Base-by-base conservation (phyloP, 2,797 vertebrate genomes). In the Mionectes olivaceus region DNA sequence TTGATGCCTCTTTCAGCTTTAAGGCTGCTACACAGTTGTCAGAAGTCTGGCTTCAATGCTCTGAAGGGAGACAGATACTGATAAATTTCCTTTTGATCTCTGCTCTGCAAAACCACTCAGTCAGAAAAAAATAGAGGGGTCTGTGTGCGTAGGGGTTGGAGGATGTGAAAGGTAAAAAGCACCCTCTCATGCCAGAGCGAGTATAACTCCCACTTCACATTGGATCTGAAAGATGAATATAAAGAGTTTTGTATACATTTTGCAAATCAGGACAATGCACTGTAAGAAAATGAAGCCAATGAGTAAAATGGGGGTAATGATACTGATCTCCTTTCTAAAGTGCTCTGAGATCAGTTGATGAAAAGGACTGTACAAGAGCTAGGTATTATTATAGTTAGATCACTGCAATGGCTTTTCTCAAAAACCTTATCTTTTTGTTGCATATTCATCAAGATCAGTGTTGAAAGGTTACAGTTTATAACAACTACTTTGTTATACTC, bases 1-100 rank as follows among this genome's bases (percentile, higher is more conserved):
- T 84, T 67, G 68, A 84, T 93, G 81, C 71, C 82, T 93, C 94
- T 96, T 96, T 96, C 95, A 88, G 79, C 95, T 96, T 95, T 71
- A 95, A 94, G 92, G 90, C 92, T 68, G 84, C 93, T 89, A 80
- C 80, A 52, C 67, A 47, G 95, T 97, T 97, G 97, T 98, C 97
- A 97, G 95, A 96, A 97, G 95, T 95, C 96, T 97, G 97, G 93
- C 95, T 96, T 96, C 88, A 96, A 44, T 76, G 86, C 81, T 94
- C 95, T 97, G 96, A 97, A 96, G 96, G 88, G 95, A 98, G 98
- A 96, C 97, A 98, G 97, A 97, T 96, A 96, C 97, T 97, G 98
- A 98, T 98, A 98, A 97, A 95, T 96, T 96, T 91, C 83, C 98
- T 98, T 98, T 98, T 98, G 98, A 98, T 98, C 96, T 98, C 69